Evolutionary conservation across 1,140 invertebrate species (phyloP), one percentile per base, ranked within the genome.

Genomic region (Pseudoatta argentina): DNA sequence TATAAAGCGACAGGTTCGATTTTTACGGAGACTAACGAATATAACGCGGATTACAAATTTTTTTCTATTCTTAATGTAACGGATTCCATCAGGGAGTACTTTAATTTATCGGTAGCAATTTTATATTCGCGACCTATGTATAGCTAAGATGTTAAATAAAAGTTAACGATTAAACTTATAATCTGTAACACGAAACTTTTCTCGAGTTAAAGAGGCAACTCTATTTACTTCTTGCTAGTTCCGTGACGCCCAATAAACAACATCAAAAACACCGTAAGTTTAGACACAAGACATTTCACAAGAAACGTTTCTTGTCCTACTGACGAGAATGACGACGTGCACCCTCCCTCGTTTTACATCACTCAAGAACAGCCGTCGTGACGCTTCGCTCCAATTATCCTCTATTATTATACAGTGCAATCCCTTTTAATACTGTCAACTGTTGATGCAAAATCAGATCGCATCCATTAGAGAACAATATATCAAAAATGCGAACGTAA

Each of bases 371-470:
- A 8, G 12, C 10, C 16, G 69, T 53, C 79, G 71, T 71, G 79
- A 85, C 86, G 82, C 39, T 73, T 44, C 61, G 89, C 82, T 83
- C 89, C 61, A 88, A 30, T 91, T 90, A 30, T 10, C 71, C 16
- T 88, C 77, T 83, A 82, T 82, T 89, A 90, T 90, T 88, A 86
- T 44, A 53, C 10, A 55, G 24, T 27, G 69, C 76, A 71, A 89
- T 77, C 71, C 76, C 27, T 86, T 10, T 30, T 10, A 3, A 39
- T 8, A 61, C 24, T 24, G 24, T 55, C 66, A 79, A 48, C 61
- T 86, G 66, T 12, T 78, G 66, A 66, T 34, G n/a, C 18, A 34
- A n/a, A 34, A 72, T 66, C 10, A 44, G 21, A 59, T 55, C 12
- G 1, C 12, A n/a, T 16, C 24, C 39, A n/a, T 53, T 18, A 44